A percentile compares a stretch with the other conserved stretches of the same genome.
Conservation (phyloP, 2,888 invertebrate species). For the Rapana venosa region DNA sequence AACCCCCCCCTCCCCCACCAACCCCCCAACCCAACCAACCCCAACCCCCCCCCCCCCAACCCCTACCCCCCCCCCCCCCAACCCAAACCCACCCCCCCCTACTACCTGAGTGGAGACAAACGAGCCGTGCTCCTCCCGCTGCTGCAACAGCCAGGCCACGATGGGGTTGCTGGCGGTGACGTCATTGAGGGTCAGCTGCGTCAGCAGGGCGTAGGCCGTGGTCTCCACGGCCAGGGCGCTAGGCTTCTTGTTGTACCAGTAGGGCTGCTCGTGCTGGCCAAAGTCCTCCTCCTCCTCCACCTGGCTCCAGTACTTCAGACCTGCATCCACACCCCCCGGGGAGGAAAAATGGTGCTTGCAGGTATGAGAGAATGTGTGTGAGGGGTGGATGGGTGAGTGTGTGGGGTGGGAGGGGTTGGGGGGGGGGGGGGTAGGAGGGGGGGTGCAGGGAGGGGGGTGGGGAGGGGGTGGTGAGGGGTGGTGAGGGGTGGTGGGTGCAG, state of each 20-base stretch:
- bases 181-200: constrained; percentile 61
- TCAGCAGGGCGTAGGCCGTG: constrained; percentile 69
- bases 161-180: constrained; percentile 59
- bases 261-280: constrained; percentile 48
- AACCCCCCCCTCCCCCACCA: neutral
- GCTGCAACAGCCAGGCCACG: constrained; percentile 65
- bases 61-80: neutral
- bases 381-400: too few species aligned
- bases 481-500: too few species aligned
- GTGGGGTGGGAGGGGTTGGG: too few species aligned
- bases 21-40: neutral
- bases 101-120: constrained; percentile 71
- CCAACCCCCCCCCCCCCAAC: neutral
- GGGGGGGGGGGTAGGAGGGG: too few species aligned
- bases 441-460: too few species aligned
- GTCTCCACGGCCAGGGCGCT: constrained; percentile 65
- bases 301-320: constrained; percentile 59
- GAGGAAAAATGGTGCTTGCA: too few species aligned
- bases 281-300: constrained; percentile 47
- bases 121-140: constrained; percentile 62
- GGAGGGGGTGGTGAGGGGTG: too few species aligned
- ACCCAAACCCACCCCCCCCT: neutral
- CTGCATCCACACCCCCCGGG: too few species aligned
- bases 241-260: constrained; percentile 59
- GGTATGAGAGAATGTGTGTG: too few species aligned